Evolutionary conservation across 1,140 invertebrate genomes (phyloP), one percentile per base, ranked within the genome.

Genomic region (Whitmania pigra): DNA sequence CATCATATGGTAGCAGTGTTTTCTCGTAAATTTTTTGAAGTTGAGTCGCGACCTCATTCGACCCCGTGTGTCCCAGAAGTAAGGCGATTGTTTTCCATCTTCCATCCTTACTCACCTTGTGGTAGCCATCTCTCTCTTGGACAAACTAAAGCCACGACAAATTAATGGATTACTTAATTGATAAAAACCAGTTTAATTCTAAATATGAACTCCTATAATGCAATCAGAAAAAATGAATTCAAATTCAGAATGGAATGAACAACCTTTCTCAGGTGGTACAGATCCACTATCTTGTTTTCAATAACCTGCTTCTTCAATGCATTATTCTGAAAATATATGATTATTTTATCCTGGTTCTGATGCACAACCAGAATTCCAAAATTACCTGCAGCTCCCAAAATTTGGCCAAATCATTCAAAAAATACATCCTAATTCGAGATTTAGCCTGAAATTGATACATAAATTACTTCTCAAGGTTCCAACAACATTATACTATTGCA

Each of bases 341-440:
- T 4, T 18, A 63, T 25, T 2, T 25, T 17, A 63, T 63, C 29
- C 29, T 63, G 22, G 22, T 7, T 15, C 22, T 3, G 54, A 25
- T 63, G 13, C 57, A 31, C 6, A n/a, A 69, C 7, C 9, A 49
- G 22, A 31, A 31, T 3, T 31, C 25, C 67, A 27, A 22, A 69
- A 40, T 78, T 77, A 84, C 84, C 83, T 97, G 94, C 31, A 97
- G 84, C 80, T 97, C 93, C 94, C 94, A 97, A 83, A 97, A 98
- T 82, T 96, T 97, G 27, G 93, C 91, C 77, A 98, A 92, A 82
- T 94, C 89, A 82, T 97, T 94, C 70, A 97, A 85, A 83, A 98
- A 98, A 84, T 97, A 97, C 0, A 97, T 81, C 80, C 97, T 97
- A 66, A 97, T 91, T 72, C 95, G 86, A 66, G 93, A 96, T 78